Evolutionary conservation across 64 coral and sea anemone species (phyloP), one percentile per base, ranked within the genome.

Genomic region (Porites australiensis): DNA sequence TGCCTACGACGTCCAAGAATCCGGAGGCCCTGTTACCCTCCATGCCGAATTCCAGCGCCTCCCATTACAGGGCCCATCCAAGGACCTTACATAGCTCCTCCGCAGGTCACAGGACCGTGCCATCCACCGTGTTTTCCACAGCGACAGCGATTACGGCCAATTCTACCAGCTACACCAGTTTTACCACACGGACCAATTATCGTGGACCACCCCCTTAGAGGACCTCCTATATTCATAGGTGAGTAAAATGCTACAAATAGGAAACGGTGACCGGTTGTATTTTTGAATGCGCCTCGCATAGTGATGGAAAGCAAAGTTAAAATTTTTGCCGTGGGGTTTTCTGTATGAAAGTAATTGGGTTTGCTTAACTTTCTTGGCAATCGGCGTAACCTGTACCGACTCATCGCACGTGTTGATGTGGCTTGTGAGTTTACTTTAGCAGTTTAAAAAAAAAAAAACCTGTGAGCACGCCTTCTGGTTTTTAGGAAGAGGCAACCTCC

Each of bases 221-320:
- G 81, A 12, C 81, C 81, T 20, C 46, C 81, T 23, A 84, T 84
- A 84, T 84, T 84, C 62, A 84, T 80, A 46, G 77, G 88, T 78
- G 60, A 60, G 44, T 45, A 54, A 19, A 50, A 18, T 49, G 43
- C 19, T 14, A 50, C 12, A 85, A 12, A 63, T 19, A 6, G 61
- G 37, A 48, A 59, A 48, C n/a, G 27, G 27, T 37, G 1, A 37
- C 27, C 27, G 27, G 27, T 37, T 37, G 27, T 37, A 37, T 37
- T 37, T 0, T 37, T 37, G 27, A 37, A 37, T 37, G 1, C 27
- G 27, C 27, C 1, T 37, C 27, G 27, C 27, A 37, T 1, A 37
- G 27, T 37, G 27, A 37, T 37, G 27, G 27, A 1, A 37, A 37
- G 27, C 27, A 37, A 37, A 37, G 27, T 37, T 37, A 37, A 37